Percentiles rank a stretch among this genome's conserved stretches.
phyloP scores from a whole-genome alignment of 2,888 invertebrate genomes.

The Heliconius cydno region DNA sequence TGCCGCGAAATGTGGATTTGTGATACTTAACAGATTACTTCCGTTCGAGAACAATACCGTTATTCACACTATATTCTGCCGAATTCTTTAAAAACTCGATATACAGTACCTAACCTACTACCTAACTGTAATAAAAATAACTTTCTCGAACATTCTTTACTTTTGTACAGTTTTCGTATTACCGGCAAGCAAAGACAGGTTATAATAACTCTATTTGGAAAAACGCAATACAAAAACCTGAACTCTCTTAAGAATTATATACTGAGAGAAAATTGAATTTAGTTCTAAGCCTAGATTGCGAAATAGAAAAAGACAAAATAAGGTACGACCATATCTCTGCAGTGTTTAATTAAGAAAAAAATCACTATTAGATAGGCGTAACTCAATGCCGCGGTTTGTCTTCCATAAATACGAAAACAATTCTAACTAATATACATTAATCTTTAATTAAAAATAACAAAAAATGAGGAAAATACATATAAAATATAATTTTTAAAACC shows the following conservation, averaged over 20 bases:
- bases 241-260: no score
- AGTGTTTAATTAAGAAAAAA: no score
- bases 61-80: background rate
- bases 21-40: background rate
- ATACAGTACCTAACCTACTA: no score
- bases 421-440: no score
- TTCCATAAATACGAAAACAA: background rate
- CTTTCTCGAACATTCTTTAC: background rate
- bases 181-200: no score
- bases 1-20: background rate
- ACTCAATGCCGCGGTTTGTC: background rate
- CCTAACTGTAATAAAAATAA: background rate
- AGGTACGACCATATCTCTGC: no score
- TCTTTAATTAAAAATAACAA: background rate
- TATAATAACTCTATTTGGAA: no score
- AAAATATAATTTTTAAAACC: background rate
- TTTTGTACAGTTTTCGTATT: background rate
- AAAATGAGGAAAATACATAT: background rate
- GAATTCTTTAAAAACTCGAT: background rate
- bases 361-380: background rate
- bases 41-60: constrained; percentile 1
- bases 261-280: no score
- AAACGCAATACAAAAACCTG: no score
- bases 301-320: no score
- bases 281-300: no score